phyloP scores from a whole-genome alignment of 2,888 invertebrate species.

The Myopa tessellatipennis region DNA sequence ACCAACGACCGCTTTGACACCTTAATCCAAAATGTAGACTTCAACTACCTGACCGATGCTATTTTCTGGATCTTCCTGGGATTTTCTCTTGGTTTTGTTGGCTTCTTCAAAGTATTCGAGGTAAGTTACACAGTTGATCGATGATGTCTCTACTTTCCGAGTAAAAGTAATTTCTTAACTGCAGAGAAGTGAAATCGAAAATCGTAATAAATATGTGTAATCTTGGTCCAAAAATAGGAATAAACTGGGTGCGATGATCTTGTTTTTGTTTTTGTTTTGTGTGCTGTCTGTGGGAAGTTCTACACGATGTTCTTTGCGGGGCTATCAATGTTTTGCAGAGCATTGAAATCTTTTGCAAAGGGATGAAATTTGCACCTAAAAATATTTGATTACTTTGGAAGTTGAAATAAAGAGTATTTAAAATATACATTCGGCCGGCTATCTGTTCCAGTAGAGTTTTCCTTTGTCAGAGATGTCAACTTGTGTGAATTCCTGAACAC shows the following conservation, averaged over 20 bases:
- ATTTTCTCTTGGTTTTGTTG: slow-evolving; percentile 60
- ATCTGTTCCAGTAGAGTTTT: no score
- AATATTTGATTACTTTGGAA: no score
- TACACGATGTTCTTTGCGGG: background rate
- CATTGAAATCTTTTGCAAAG: no score
- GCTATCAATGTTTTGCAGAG: no score
- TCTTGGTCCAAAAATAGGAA: slow-evolving; percentile 25
- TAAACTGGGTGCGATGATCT: background rate
- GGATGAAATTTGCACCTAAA: no score
- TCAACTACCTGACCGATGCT: slow-evolving; percentile 64
- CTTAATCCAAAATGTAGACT: slow-evolving; percentile 62
- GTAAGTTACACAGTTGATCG: slow-evolving; percentile 51
- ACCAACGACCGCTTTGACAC: slow-evolving; percentile 62
- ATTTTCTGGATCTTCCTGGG: slow-evolving; percentile 66
- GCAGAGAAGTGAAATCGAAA: background rate
- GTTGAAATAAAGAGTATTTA: no score
- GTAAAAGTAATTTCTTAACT: no score
- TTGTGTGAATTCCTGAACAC: no score
- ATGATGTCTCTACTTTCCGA: background rate
- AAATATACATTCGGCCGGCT: no score
- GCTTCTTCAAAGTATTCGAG: slow-evolving; percentile 64
- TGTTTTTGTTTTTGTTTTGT: background rate
- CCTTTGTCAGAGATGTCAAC: no score
- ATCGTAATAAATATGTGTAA: background rate
- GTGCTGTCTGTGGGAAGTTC: background rate